phyloP scores from a whole-genome alignment of 1,140 invertebrate species.

The Cataglyphis hispanica region DNA sequence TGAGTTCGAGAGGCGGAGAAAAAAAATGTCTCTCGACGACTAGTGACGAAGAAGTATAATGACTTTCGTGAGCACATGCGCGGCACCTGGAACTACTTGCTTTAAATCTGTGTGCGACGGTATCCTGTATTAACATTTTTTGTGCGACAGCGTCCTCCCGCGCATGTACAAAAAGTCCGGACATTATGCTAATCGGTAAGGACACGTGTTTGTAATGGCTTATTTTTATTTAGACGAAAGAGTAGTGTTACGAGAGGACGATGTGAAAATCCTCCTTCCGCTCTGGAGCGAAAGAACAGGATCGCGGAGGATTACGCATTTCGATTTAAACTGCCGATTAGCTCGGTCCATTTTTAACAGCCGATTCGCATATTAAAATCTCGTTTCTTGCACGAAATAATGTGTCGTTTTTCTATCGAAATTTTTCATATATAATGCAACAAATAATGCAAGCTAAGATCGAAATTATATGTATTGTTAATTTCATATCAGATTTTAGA shows the following conservation, averaged over 20 bases:
- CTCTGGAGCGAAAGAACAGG: neutral
- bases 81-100: constrained; percentile 71
- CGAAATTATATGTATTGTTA: neutral
- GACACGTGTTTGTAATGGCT: constrained; percentile 81
- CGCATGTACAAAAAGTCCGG: constrained; percentile 69
- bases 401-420: neutral
- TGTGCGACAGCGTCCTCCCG: constrained; percentile 53
- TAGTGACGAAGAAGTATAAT: constrained; percentile 68
- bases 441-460: neutral
- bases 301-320: constrained; percentile 31
- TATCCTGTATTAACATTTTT: constrained; percentile 77
- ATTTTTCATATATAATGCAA: neutral
- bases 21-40: constrained; percentile 43
- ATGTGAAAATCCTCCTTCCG: neutral
- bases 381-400: neutral
- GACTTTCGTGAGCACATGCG: constrained; percentile 72
- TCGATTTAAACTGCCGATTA: constrained; percentile 44
- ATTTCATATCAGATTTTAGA: neutral
- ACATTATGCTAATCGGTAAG: constrained; percentile 81
- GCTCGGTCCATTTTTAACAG: constrained; percentile 19
- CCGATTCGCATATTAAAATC: constrained; percentile 23
- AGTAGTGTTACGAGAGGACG: constrained; percentile 42
- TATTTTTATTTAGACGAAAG: constrained; percentile 76
- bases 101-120: constrained; percentile 70
- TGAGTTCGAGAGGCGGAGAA: constrained; percentile 52